A percentile compares a stretch with the other conserved stretches of the same genome.
phyloP scores from a whole-genome alignment of 2,888 invertebrate genomes.

The Amiota minor region DNA sequence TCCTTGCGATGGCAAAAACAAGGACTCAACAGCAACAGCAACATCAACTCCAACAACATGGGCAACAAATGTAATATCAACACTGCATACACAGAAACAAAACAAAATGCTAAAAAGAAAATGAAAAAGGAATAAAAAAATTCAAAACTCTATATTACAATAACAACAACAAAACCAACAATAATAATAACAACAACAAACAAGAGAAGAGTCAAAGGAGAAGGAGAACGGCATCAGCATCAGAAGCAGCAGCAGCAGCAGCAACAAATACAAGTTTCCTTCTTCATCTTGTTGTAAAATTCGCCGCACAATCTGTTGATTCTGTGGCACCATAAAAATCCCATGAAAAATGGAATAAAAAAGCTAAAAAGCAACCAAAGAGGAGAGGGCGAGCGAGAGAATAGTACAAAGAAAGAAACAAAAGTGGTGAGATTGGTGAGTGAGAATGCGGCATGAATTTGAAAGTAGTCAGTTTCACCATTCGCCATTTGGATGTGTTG shows the following conservation, averaged over 20 bases:
- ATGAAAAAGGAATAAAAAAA: constrained; percentile 46
- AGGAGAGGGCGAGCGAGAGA: constrained; percentile 15
- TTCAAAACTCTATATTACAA: constrained; percentile 50
- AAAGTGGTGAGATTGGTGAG: constrained; percentile 5
- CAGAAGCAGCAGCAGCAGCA: constrained; percentile 37
- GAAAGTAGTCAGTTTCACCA: constrained; percentile 9
- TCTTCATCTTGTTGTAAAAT: constrained; percentile 69
- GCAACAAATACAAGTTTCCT: constrained; percentile 44
- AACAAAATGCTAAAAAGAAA: constrained; percentile 50
- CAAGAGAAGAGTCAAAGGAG: constrained; percentile 27
- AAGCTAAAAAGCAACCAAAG: constrained; percentile 8
- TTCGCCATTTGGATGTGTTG: constrained; percentile 10
- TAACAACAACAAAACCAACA: constrained; percentile 27
- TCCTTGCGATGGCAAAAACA: constrained; percentile 54
- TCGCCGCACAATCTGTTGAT: constrained; percentile 72
- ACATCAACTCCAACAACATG: constrained; percentile 33
- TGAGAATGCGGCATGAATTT: constrained; percentile 27
- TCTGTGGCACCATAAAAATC: constrained; percentile 70
- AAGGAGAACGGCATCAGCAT: constrained; percentile 32
- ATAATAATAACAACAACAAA: constrained; percentile 31
- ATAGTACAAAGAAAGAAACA: constrained; percentile 23
- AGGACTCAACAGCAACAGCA: constrained; percentile 16
- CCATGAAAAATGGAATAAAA: constrained; percentile 63
- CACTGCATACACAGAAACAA: constrained; percentile 3
- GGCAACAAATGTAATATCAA: constrained; percentile 34